Evolutionary conservation across 2,797 vertebrate genomes (phyloP).

Genomic region (Neosilurus hyrtlii): DNA sequence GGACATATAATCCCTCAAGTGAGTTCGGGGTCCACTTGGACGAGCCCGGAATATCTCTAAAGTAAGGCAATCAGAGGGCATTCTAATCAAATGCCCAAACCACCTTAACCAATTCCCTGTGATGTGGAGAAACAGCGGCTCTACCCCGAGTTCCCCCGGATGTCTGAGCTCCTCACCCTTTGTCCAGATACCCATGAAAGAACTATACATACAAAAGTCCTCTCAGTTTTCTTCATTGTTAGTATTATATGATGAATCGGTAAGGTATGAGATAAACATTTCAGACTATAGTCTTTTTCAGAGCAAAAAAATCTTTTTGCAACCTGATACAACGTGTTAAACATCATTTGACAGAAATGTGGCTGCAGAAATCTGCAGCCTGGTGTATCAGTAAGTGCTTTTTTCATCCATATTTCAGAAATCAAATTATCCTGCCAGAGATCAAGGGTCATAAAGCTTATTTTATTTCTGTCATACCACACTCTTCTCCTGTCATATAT

Average conservation of each 20-base stretch:
- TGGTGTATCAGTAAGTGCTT: conserved; percentile 16
- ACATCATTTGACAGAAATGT: not conserved
- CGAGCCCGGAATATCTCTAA: no score
- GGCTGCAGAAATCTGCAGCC: not conserved
- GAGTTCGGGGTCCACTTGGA: no score
- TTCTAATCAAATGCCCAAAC: no score
- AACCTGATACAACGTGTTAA: no score
- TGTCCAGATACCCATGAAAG: not conserved
- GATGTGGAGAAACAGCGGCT: no score
- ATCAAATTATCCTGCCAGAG: conserved; percentile 23
- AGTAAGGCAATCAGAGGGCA: no score
- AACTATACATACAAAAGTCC: not conserved
- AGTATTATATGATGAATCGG: not conserved
- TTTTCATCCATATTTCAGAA: conserved; percentile 12
- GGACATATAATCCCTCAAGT: no score
- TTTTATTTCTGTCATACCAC: conserved; percentile 12
- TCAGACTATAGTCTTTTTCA: not conserved
- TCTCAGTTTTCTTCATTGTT: not conserved
- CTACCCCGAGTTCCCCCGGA: no score
- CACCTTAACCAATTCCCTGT: no score
- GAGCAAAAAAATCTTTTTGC: not conserved
- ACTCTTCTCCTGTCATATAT: conserved; percentile 20
- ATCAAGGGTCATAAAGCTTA: conserved; percentile 31
- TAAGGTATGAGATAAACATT: not conserved
- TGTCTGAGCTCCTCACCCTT: no score